These are phyloP conservation scores for Lampropteryx suffumata DNA, from an alignment of 2,888 invertebrate species.

Conservation along the genomic window DNA sequence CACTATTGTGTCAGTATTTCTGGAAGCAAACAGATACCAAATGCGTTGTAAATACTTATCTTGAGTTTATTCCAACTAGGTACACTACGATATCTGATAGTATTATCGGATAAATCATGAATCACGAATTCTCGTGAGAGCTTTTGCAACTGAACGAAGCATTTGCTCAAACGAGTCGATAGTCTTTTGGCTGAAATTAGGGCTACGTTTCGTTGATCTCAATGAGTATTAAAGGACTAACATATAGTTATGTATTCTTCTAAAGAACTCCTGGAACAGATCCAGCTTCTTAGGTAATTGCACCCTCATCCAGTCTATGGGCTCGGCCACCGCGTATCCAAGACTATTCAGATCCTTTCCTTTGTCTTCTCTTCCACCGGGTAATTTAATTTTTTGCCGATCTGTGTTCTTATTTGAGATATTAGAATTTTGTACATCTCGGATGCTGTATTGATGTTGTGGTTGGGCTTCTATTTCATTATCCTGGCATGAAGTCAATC, in stretches of 20 bases:
- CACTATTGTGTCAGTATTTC: slow-evolving; percentile 87
- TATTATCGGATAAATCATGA: slow-evolving; percentile 3
- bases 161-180: too few species aligned
- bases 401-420: slow-evolving; percentile 28
- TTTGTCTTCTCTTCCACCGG: slow-evolving; percentile 48
- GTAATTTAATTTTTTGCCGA: slow-evolving; percentile 39
- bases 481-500: slow-evolving; percentile 38
- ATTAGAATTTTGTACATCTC: slow-evolving; percentile 38
- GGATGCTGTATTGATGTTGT: slow-evolving; percentile 48
- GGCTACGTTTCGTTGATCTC: too few species aligned
- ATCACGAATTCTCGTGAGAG: too few species aligned
- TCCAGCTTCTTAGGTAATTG: slow-evolving; percentile 86
- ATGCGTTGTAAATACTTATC: not conserved
- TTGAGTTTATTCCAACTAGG: not conserved
- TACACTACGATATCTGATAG: slow-evolving; percentile 15
- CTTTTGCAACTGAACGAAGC: too few species aligned
- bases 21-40: slow-evolving; percentile 47
- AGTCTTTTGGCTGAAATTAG: too few species aligned
- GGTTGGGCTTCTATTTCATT: slow-evolving; percentile 46
- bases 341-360: slow-evolving; percentile 79
- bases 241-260: slow-evolving; percentile 86
- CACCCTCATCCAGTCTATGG: slow-evolving; percentile 85
- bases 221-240: slow-evolving; percentile 56
- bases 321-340: slow-evolving; percentile 81
- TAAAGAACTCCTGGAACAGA: slow-evolving; percentile 85